Percentiles rank a stretch among this genome's conserved stretches.
Conservation (phyloP, 1,140 invertebrate genomes). For the Steinernema feltiae region DNA sequence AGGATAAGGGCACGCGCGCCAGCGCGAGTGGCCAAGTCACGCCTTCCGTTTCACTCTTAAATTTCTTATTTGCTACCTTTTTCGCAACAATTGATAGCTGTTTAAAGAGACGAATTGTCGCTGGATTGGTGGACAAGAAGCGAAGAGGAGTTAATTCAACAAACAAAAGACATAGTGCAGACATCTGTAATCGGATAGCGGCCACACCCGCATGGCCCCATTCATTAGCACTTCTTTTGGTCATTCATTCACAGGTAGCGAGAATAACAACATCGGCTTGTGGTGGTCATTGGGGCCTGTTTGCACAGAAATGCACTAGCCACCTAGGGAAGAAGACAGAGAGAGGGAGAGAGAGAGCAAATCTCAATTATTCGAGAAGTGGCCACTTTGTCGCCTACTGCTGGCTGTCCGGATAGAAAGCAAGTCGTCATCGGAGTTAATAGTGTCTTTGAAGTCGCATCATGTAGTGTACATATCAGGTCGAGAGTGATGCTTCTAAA, state of each 20-base stretch:
- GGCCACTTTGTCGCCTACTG: neutral
- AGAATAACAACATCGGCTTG: neutral
- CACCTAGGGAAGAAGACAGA: neutral
- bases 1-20: neutral
- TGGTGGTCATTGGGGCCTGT: neutral
- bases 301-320: neutral
- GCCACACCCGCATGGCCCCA: neutral
- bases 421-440: neutral
- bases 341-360: neutral
- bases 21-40: neutral
- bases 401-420: no score
- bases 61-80: neutral
- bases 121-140: neutral
- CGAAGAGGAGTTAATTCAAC: neutral
- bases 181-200: neutral
- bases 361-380: neutral
- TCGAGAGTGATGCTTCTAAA: neutral
- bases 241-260: slow-evolving; percentile 10
- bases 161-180: neutral
- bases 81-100: neutral
- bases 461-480: neutral
- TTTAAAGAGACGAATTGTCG: no score
- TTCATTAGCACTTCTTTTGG: slow-evolving; percentile 11
- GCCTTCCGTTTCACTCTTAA: no score
- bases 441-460: neutral